A percentile compares a stretch with the other conserved stretches of the same genome.
phyloP scores from a whole-genome alignment of 2,797 vertebrate genomes.

The Craterocephalus amniculus region DNA sequence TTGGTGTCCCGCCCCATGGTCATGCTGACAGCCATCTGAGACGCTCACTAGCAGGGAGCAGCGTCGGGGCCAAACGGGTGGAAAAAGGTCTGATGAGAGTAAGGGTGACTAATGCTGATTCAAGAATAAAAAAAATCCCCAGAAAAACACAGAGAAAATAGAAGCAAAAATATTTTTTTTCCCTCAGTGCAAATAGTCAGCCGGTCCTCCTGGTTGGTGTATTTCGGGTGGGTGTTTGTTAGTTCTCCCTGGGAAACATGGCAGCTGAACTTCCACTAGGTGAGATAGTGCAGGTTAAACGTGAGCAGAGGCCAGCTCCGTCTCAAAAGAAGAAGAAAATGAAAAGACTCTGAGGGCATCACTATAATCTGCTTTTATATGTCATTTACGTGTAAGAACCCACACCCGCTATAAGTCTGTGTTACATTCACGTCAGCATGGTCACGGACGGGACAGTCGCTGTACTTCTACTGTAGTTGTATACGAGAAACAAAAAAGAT shows the following conservation, averaged over 20 bases:
- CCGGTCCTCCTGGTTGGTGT: constrained; percentile 48
- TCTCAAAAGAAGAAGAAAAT: constrained; percentile 39
- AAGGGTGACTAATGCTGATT: constrained; percentile 56
- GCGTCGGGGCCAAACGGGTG: constrained; percentile 23
- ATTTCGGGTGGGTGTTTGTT: constrained; percentile 60
- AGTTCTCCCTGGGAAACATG: constrained; percentile 70
- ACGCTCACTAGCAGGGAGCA: constrained; percentile 37
- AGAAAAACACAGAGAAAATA: constrained; percentile 26
- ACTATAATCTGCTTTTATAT: constrained; percentile 67
- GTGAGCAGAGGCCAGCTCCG: constrained; percentile 77
- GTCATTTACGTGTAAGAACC: constrained; percentile 48
- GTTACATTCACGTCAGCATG: constrained; percentile 75
- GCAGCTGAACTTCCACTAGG: constrained; percentile 67
- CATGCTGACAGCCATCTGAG: constrained; percentile 90
- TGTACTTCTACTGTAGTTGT: constrained; percentile 34
- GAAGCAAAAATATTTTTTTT: constrained; percentile 44
- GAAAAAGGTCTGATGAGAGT: constrained; percentile 49
- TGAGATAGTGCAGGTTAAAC: constrained; percentile 51
- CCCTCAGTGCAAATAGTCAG: constrained; percentile 33
- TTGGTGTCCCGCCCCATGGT: constrained; percentile 96
- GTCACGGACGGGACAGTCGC: constrained; percentile 40
- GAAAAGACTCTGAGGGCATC: constrained; percentile 63
- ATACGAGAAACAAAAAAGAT: constrained; percentile 16
- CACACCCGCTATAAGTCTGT: constrained; percentile 33
- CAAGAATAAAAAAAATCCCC: constrained; percentile 40